Evolutionary conservation across 2,797 vertebrate genomes (phyloP).

Genomic region (Pangasius macronema): DNA sequence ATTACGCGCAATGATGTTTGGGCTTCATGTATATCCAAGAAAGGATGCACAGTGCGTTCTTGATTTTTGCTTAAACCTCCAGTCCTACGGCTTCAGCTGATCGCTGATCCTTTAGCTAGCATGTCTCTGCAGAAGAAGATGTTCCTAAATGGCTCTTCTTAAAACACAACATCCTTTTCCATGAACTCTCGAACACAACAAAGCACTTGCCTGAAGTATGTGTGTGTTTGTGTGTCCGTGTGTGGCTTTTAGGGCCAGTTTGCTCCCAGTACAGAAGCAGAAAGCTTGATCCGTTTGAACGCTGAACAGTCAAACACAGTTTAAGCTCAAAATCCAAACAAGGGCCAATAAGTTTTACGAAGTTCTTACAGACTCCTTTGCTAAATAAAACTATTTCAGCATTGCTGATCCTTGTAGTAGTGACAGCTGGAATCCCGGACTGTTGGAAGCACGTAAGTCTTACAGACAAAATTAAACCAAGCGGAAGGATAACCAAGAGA

Average conservation of each 20-base stretch:
- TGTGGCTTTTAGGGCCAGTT: constrained; percentile 32
- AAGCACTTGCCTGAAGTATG: constrained; percentile 19
- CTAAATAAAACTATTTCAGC: not conserved
- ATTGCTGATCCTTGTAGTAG: constrained; percentile 6
- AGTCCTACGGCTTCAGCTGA: not conserved
- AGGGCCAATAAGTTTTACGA: not conserved
- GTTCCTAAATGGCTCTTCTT: not conserved
- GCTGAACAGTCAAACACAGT: constrained; percentile 2
- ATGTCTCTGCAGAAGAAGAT: not conserved
- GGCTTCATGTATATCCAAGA: not conserved
- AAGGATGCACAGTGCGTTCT: not conserved
- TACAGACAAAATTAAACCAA: constrained; percentile 13
- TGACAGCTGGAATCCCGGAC: not conserved
- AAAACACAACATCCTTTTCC: constrained; percentile 45
- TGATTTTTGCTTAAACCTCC: not conserved
- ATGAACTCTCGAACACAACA: constrained; percentile 49
- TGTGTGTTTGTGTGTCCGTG: constrained; percentile 15
- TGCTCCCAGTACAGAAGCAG: constrained; percentile 45
- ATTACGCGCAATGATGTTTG: constrained; percentile 51
- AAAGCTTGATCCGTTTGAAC: constrained; percentile 13
- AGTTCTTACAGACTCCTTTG: not conserved
- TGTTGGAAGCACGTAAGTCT: not conserved
- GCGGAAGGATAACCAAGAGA: not conserved
- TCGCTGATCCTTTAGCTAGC: not conserved
- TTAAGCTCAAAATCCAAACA: not conserved